These are phyloP conservation scores for Sakesphorus luctuosus DNA, from an alignment of 2,113 vertebrate genomes.

Conservation along the genomic window DNA sequence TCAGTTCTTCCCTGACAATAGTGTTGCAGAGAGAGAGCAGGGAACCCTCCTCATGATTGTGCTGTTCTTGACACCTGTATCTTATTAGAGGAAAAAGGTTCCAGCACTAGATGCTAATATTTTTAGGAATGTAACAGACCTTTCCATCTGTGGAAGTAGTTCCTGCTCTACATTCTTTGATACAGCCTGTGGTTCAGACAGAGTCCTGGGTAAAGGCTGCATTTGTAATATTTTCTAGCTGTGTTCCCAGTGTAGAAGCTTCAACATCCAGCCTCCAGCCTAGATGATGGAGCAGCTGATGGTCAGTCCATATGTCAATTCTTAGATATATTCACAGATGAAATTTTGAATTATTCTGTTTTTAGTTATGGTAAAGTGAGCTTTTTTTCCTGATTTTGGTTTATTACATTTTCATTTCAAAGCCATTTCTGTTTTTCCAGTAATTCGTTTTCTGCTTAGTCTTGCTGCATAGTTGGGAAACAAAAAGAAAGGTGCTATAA, in stretches of 20 bases:
- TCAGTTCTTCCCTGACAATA: not conserved
- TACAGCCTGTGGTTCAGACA: not conserved
- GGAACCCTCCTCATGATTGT: not conserved
- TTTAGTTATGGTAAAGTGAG: not conserved
- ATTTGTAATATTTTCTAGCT: not conserved
- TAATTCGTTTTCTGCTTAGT: not conserved
- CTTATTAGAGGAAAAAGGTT: not conserved
- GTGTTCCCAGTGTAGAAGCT: not conserved
- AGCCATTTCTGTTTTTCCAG: not conserved
- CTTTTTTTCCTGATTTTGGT: not conserved
- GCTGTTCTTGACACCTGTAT: not conserved
- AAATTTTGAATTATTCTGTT: not conserved
- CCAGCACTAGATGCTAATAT: not conserved
- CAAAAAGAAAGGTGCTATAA: not conserved
- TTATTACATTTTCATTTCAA: not conserved
- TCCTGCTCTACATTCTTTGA: not conserved
- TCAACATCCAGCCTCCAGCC: not conserved
- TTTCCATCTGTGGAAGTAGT: not conserved
- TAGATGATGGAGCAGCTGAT: not conserved
- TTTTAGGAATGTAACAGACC: not conserved
- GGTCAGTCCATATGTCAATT: not conserved
- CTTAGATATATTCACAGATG: not conserved
- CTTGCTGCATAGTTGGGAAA: not conserved
- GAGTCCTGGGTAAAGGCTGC: not conserved
- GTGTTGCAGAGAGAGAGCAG: not conserved